phyloP scores from a whole-genome alignment of 2,113 vertebrate species.

The Aegithalos caudatus region DNA sequence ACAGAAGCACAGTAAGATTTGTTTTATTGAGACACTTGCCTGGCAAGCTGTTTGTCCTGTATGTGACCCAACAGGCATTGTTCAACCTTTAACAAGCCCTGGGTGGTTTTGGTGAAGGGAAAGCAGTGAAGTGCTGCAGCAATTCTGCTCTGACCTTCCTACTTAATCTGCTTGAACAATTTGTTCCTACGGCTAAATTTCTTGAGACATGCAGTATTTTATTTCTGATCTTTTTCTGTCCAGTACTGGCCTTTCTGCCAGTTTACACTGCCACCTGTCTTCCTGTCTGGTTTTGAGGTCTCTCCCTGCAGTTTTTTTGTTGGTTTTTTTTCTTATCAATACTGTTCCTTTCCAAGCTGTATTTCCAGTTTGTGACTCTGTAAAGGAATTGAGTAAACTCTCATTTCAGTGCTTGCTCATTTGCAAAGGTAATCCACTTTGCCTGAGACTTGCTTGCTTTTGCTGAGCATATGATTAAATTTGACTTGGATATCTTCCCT shows the following conservation, averaged over 20 bases:
- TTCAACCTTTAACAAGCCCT: not conserved
- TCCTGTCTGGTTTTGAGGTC: not conserved
- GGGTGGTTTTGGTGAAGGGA: not conserved
- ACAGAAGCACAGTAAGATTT: not conserved
- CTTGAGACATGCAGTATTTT: fast-evolving
- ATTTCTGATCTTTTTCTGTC: not conserved
- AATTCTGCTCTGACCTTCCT: not conserved
- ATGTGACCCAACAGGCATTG: not conserved
- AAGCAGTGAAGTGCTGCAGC: not conserved
- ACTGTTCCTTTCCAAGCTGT: not conserved
- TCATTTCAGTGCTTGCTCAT: not conserved
- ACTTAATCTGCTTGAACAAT: not conserved
- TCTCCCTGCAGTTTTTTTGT: not conserved
- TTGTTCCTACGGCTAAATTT: not conserved
- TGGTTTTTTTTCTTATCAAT: not conserved
- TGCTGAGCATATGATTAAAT: slow-evolving; percentile 24
- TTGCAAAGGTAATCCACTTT: slow-evolving; percentile 34
- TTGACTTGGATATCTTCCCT: not conserved
- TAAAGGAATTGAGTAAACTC: not conserved
- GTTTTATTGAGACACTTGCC: not conserved
- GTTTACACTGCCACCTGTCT: not conserved
- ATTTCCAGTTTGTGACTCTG: not conserved
- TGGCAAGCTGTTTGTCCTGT: not conserved
- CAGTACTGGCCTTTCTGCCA: not conserved
- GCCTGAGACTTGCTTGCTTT: slow-evolving; percentile 4